Percentiles rank a stretch among this genome's conserved stretches.
Evolutionary conservation across 2,888 invertebrate species (phyloP).

Genomic region (Augiades crinisus): DNA sequence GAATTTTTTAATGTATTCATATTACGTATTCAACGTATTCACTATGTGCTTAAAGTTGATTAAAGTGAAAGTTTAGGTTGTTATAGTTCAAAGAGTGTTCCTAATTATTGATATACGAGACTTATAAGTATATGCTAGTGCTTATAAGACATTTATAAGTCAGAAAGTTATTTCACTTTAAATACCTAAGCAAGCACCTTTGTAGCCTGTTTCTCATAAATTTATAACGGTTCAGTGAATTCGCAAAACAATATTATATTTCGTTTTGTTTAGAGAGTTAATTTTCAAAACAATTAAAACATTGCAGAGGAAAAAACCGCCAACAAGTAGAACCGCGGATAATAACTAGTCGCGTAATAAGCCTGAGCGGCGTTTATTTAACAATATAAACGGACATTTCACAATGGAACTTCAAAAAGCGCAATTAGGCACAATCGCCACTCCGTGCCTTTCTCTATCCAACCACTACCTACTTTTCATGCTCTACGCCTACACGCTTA

Average conservation of each 20-base stretch:
- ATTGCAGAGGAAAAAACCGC: constrained; percentile 3
- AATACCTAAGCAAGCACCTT: too few species aligned
- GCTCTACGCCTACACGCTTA: constrained; percentile 76
- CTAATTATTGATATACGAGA: too few species aligned
- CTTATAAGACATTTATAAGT: not conserved
- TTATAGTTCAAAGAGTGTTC: not conserved
- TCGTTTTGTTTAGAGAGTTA: constrained; percentile 1
- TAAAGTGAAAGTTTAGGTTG: too few species aligned
- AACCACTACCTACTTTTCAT: constrained; percentile 79
- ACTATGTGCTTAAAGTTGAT: too few species aligned
- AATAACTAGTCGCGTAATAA: constrained; percentile 26
- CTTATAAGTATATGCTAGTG: not conserved
- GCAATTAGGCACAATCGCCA: constrained; percentile 54
- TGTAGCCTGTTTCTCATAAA: not conserved
- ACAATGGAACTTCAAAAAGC: constrained; percentile 39
- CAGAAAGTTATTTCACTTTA: too few species aligned
- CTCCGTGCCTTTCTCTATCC: constrained; percentile 64
- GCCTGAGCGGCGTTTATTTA: constrained; percentile 25
- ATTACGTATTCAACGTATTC: not conserved
- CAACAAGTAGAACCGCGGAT: constrained; percentile 13
- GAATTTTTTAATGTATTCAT: not conserved
- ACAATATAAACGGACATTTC: constrained; percentile 28
- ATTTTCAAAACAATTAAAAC: constrained; percentile 14
- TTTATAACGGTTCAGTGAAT: not conserved
- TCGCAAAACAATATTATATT: not conserved